phyloP scores from a whole-genome alignment of 2,888 invertebrate species.

The Melanotus villosus region DNA sequence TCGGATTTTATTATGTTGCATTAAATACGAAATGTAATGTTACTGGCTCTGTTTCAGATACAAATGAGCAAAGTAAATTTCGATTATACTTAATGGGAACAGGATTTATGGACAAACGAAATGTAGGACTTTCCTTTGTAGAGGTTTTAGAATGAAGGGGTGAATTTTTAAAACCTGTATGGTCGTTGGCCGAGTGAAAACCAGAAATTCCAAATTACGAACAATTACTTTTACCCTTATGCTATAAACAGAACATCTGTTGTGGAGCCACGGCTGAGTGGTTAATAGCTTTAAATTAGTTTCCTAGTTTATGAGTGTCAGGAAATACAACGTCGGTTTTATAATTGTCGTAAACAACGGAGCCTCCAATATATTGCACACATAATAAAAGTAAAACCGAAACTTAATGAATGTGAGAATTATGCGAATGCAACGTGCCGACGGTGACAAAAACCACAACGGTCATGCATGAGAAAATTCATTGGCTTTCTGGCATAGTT shows the following conservation, averaged over 20 bases:
- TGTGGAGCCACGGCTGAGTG: slow-evolving; percentile 42
- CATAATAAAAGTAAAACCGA: slow-evolving; percentile 36
- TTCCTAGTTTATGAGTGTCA: slow-evolving; percentile 46
- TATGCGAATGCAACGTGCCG: neutral
- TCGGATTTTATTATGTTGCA: too few relatives aligned
- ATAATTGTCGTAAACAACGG: slow-evolving; percentile 44
- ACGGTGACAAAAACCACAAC: neutral
- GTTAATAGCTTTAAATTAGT: slow-evolving; percentile 48
- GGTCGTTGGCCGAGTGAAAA: neutral
- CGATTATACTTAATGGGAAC: too few relatives aligned
- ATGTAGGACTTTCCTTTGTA: too few relatives aligned
- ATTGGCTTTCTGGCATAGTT: neutral
- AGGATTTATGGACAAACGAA: too few relatives aligned
- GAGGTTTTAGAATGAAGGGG: too few relatives aligned
- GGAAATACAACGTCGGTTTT: slow-evolving; percentile 44
- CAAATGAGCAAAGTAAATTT: too few relatives aligned
- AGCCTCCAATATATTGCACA: slow-evolving; percentile 29
- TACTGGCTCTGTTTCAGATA: too few relatives aligned
- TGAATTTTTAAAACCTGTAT: neutral
- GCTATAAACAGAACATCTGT: slow-evolving; percentile 44
- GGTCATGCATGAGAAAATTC: neutral
- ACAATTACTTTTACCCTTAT: slow-evolving; percentile 45
- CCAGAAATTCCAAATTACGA: slow-evolving; percentile 33
- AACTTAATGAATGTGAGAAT: slow-evolving; percentile 42
- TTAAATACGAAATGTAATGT: too few relatives aligned